Conservation (phyloP, 2,797 vertebrate species). For the Melanotaenia pygmaea region DNA sequence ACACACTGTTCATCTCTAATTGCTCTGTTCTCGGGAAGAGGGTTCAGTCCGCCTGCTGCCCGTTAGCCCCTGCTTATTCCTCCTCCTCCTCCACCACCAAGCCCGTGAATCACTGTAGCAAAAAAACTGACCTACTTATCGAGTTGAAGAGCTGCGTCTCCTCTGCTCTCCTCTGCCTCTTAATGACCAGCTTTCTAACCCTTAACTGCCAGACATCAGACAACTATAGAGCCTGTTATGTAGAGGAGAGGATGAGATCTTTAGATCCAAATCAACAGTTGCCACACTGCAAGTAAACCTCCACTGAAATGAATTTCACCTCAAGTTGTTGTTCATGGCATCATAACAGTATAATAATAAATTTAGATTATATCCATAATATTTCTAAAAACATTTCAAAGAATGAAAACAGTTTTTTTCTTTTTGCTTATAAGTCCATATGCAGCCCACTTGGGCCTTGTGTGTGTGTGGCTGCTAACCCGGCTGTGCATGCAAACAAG, state of each 20-base stretch:
- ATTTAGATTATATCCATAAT: neutral
- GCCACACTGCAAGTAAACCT: neutral
- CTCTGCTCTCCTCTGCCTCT: conserved; percentile 51
- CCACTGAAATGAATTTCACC: conserved; percentile 7
- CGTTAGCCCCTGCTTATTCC: conserved; percentile 51
- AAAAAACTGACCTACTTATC: conserved; percentile 84
- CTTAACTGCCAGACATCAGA: conserved; percentile 45
- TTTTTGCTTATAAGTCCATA: conserved; percentile 12
- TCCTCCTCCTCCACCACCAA: conserved; percentile 53
- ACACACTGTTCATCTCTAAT: conserved; percentile 44
- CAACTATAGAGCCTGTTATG: conserved; percentile 12
- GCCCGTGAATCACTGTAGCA: conserved; percentile 80
- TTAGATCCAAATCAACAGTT: neutral
- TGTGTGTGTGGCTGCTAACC: conserved; percentile 22
- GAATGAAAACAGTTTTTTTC: neutral
- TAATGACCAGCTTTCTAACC: conserved; percentile 64
- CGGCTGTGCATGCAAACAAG: conserved; percentile 27
- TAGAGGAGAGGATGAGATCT: conserved; percentile 4
- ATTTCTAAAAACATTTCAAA: neutral
- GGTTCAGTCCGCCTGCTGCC: conserved; percentile 61
- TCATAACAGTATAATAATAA: neutral
- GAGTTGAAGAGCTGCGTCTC: conserved; percentile 73
- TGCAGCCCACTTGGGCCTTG: conserved; percentile 55
- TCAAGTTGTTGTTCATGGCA: conserved; percentile 18
- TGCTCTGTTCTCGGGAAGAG: conserved; percentile 46